Conservation (phyloP, 2,113 vertebrate species). For the Chloroceryle aenea region DNA sequence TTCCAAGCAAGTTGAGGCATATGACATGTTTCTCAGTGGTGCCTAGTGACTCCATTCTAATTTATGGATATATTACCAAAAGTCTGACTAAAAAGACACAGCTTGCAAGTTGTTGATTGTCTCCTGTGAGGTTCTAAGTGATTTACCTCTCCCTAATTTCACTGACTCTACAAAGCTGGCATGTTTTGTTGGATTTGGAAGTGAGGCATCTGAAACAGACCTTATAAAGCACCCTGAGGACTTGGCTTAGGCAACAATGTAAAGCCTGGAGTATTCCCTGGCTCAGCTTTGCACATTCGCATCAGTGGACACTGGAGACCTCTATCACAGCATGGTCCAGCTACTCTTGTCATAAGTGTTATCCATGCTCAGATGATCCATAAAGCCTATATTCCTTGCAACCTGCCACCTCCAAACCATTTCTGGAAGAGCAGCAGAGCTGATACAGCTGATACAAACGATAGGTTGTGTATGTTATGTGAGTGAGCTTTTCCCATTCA, state of each 20-base stretch:
- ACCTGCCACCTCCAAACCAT: background rate
- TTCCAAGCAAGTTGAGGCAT: background rate
- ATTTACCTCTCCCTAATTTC: background rate
- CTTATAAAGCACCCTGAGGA: background rate
- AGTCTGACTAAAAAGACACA: background rate
- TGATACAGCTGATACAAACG: background rate
- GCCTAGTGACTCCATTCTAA: background rate
- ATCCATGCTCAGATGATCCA: background rate
- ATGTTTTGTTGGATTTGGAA: background rate
- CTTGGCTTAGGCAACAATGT: background rate
- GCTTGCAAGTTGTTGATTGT: background rate
- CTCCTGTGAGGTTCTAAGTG: background rate
- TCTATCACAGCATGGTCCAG: background rate
- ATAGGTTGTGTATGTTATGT: accelerated
- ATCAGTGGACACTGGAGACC: background rate
- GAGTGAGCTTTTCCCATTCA: background rate
- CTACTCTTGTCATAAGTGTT: background rate
- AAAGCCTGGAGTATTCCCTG: background rate
- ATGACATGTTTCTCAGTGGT: background rate
- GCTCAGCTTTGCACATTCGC: background rate
- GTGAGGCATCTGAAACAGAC: background rate
- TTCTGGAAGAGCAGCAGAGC: background rate
- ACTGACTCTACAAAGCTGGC: background rate
- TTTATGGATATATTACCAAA: background rate
- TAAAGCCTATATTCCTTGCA: background rate